Percentiles rank a stretch among this genome's conserved stretches.
phyloP scores from a whole-genome alignment of 2,888 invertebrate species.

The Drosophila tanythrix region DNA sequence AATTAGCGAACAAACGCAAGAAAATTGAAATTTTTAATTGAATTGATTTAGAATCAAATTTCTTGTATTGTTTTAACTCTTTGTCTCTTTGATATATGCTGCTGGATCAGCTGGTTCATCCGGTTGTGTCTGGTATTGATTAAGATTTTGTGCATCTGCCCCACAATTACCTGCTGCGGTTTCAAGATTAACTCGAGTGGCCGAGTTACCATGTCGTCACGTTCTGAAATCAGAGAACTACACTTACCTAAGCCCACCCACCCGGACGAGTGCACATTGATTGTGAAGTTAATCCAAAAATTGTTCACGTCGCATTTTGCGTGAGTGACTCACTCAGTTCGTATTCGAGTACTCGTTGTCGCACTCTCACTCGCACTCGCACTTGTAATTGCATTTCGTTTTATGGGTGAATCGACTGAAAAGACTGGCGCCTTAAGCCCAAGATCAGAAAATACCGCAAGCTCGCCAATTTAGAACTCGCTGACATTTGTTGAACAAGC shows the following conservation, averaged over 20 bases:
- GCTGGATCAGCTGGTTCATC: neutral
- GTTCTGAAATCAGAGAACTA: slow-evolving; percentile 25
- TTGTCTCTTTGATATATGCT: neutral
- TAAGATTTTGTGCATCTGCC: neutral
- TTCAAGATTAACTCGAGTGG: slow-evolving; percentile 6
- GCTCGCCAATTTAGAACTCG: slow-evolving; percentile 14
- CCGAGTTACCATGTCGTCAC: slow-evolving; percentile 35
- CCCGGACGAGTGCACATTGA: slow-evolving; percentile 10
- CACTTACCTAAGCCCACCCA: neutral
- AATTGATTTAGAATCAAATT: neutral
- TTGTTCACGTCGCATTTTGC: slow-evolving; percentile 35
- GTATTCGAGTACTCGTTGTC: slow-evolving; percentile 9
- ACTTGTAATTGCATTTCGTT: neutral
- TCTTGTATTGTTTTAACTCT: neutral
- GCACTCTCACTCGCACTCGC: neutral
- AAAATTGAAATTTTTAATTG: neutral
- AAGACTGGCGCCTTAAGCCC: slow-evolving; percentile 14
- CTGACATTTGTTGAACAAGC: slow-evolving; percentile 32
- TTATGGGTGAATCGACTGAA: neutral
- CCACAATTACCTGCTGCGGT: slow-evolving; percentile 4
- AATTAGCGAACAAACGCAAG: slow-evolving; percentile 15
- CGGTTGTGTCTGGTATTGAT: neutral
- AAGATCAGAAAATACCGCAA: slow-evolving; percentile 19
- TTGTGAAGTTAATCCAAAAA: slow-evolving; percentile 34
- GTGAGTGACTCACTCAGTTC: slow-evolving; percentile 31